phyloP scores from a whole-genome alignment of 1,140 invertebrate genomes.

The Caenorhabditis latens region DNA sequence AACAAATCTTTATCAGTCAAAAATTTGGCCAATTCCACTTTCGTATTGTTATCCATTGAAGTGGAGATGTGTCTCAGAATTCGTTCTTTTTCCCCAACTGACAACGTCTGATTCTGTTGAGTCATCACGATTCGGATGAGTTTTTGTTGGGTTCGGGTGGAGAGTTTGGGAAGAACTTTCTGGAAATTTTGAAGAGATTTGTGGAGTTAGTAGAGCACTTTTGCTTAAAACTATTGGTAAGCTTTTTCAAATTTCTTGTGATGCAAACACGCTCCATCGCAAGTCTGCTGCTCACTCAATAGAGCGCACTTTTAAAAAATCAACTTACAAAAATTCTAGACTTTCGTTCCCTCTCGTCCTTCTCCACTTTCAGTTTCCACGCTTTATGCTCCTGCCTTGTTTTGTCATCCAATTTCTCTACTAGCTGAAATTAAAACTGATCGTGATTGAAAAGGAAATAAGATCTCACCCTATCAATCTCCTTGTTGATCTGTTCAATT shows the following conservation, averaged over 20 bases:
- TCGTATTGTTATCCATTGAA: conserved; percentile 39
- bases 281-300: too few relatives aligned
- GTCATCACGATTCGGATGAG: conserved; percentile 52
- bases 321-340: conserved; percentile 38
- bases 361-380: conserved; percentile 42
- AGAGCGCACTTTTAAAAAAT: too few relatives aligned
- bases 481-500: conserved; percentile 29
- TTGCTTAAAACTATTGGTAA: too few relatives aligned
- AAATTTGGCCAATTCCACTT: conserved; percentile 23
- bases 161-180: conserved; percentile 40
- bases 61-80: conserved; percentile 29
- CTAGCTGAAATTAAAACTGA: background rate
- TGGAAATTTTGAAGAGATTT: background rate
- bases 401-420: conserved; percentile 37
- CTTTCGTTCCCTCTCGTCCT: conserved; percentile 25
- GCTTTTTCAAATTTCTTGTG: too few relatives aligned
- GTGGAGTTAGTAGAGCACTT: too few relatives aligned
- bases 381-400: conserved; percentile 19
- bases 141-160: conserved; percentile 38
- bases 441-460: background rate
- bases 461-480: conserved; percentile 21
- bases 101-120: conserved; percentile 37
- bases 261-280: too few relatives aligned
- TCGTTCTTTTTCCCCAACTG: conserved; percentile 49
- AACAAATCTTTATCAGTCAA: conserved; percentile 44